These are phyloP conservation scores for Pseudopodoces humilis DNA, from an alignment of 2,113 vertebrate species.

Conservation along the genomic window DNA sequence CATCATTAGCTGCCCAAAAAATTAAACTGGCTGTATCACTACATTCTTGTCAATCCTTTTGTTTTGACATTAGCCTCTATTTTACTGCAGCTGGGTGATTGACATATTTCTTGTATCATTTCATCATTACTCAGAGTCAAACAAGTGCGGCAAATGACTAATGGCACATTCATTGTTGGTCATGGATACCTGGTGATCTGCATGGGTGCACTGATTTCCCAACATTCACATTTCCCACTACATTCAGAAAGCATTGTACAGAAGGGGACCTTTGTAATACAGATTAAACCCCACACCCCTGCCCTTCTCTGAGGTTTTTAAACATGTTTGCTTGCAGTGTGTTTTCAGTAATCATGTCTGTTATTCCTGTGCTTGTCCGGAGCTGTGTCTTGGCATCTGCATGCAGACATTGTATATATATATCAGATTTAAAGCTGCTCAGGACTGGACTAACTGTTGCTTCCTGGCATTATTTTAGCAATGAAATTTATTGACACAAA, in stretches of 20 bases:
- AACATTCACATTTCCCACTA: not conserved
- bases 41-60: not conserved
- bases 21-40: not conserved
- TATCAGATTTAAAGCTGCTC: not conserved
- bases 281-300: accelerated
- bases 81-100: not conserved
- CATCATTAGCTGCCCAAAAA: not conserved
- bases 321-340: not conserved
- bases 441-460: not conserved
- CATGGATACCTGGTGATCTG: not conserved
- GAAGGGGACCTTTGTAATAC: not conserved
- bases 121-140: not conserved
- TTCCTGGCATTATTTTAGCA: not conserved
- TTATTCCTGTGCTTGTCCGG: not conserved
- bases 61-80: not conserved
- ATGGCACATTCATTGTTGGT: not conserved
- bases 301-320: not conserved
- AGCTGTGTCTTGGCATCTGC: not conserved
- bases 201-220: not conserved
- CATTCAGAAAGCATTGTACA: not conserved
- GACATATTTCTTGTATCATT: not conserved
- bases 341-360: not conserved
- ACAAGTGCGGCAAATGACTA: not conserved
- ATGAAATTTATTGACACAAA: not conserved
- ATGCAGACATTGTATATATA: not conserved